phyloP scores from a whole-genome alignment of 37 sponge, comb jelly and placozoan species.

The Aplysina aerophoba region DNA sequence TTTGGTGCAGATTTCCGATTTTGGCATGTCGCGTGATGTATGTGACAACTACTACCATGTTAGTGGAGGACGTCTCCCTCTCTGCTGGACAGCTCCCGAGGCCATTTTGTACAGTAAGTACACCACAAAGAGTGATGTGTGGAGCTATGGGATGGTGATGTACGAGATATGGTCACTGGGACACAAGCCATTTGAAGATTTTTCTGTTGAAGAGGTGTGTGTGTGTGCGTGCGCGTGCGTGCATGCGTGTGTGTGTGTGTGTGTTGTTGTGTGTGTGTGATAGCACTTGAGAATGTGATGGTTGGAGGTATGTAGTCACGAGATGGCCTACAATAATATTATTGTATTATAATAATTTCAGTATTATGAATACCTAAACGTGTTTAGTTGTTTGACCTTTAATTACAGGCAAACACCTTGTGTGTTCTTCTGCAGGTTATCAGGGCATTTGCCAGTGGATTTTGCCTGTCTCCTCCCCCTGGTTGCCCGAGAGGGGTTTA shows the following conservation, averaged over 20 bases:
- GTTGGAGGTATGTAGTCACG: too few species aligned
- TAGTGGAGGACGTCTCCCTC: conserved; percentile 27
- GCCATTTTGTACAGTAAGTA: conserved; percentile 22
- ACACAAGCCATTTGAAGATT: conserved; percentile 15
- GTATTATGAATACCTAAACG: too few species aligned
- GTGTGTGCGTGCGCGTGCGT: background rate
- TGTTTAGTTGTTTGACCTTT: too few species aligned
- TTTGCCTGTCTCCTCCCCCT: conserved; percentile 5
- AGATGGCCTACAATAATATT: too few species aligned
- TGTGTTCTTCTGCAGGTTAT: background rate
- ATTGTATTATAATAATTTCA: too few species aligned
- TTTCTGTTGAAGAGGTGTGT: conserved; percentile 14
- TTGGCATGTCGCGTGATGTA: conserved; percentile 33
- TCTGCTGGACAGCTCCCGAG: conserved; percentile 41
- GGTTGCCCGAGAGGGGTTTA: background rate
- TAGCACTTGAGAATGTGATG: too few species aligned
- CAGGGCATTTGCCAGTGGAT: background rate
- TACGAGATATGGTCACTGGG: conserved; percentile 32
- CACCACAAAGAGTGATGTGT: conserved; percentile 19
- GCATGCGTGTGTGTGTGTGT: background rate
- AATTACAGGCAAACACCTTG: too few species aligned
- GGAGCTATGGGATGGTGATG: conserved; percentile 29
- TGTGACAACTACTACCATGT: conserved; percentile 8
- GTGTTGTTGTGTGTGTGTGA: background rate
- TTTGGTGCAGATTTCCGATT: conserved; percentile 23